A percentile compares a stretch with the other conserved stretches of the same genome.
These are phyloP conservation scores for Spongilla lacustris DNA, from an alignment of 37 sponge, comb jelly and placozoan species.

Conservation along the genomic window DNA sequence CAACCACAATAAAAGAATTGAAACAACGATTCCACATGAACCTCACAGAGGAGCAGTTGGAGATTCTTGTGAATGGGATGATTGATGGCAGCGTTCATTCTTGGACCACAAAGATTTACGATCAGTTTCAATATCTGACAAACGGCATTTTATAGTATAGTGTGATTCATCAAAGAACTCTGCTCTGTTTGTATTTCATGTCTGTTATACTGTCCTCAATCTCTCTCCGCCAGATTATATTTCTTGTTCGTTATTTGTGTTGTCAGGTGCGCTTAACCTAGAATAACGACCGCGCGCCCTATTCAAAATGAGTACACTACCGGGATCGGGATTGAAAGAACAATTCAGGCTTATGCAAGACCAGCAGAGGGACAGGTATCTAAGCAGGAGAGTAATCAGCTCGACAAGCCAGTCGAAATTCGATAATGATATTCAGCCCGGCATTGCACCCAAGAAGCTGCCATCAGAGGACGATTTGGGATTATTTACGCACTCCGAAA, in stretches of 20 bases:
- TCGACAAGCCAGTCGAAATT: background rate
- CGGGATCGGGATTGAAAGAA: slow-evolving; percentile 1
- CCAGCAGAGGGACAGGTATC: slow-evolving; percentile 7
- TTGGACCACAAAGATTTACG: slow-evolving; percentile 92
- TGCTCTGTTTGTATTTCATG: slow-evolving; percentile 5
- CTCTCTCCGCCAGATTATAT: background rate
- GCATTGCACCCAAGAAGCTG: background rate
- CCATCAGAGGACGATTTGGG: background rate
- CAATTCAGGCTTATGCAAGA: slow-evolving; percentile 20
- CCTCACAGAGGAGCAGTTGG: slow-evolving; percentile 93
- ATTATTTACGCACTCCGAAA: background rate
- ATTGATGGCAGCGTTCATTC: slow-evolving; percentile 86
- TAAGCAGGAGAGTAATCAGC: background rate
- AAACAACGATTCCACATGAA: slow-evolving; percentile 83
- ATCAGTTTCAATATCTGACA: slow-evolving; percentile 92
- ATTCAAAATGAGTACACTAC: background rate
- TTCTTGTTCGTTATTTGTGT: background rate
- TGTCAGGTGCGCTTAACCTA: background rate
- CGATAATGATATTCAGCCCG: background rate
- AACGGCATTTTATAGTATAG: slow-evolving; percentile 86
- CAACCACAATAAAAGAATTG: slow-evolving; percentile 79
- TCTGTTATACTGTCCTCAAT: background rate
- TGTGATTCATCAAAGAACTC: background rate
- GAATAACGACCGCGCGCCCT: background rate
- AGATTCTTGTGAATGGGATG: slow-evolving; percentile 83